Evolutionary conservation across 2,797 vertebrate species (phyloP).

Genomic region (Bovichtus diacanthus): DNA sequence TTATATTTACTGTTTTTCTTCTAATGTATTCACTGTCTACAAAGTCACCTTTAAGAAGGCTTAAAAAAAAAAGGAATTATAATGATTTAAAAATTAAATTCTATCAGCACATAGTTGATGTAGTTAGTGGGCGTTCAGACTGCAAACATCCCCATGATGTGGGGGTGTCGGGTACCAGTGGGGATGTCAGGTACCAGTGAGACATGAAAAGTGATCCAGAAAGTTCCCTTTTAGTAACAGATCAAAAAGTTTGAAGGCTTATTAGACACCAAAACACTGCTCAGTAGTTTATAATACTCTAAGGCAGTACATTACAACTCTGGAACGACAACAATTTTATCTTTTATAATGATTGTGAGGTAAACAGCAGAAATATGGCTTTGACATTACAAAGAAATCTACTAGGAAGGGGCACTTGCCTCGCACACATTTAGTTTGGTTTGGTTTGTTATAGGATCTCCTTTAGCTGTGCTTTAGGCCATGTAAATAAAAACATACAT

Average conservation of each 20-base stretch:
- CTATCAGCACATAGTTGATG: background rate
- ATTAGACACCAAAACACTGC: background rate
- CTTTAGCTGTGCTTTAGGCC: no score
- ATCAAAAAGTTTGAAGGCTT: background rate
- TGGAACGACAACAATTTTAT: background rate
- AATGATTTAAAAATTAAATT: background rate
- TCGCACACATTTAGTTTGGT: no score
- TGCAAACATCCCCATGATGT: background rate
- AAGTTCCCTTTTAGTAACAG: background rate
- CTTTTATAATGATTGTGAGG: background rate
- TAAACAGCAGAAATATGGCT: background rate
- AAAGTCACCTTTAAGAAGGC: background rate
- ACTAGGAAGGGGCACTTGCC: no score
- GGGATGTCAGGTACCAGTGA: background rate
- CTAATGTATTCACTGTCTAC: background rate
- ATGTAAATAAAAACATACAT: no score
- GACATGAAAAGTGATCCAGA: background rate
- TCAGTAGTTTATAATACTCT: background rate
- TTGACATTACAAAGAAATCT: background rate
- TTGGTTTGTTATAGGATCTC: no score
- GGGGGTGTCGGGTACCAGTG: background rate
- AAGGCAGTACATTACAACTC: background rate
- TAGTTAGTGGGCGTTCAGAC: background rate
- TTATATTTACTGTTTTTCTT: background rate
- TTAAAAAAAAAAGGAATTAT: background rate